These are phyloP conservation scores for Calameuta pallipes DNA, from an alignment of 2,888 invertebrate species.

Conservation along the genomic window DNA sequence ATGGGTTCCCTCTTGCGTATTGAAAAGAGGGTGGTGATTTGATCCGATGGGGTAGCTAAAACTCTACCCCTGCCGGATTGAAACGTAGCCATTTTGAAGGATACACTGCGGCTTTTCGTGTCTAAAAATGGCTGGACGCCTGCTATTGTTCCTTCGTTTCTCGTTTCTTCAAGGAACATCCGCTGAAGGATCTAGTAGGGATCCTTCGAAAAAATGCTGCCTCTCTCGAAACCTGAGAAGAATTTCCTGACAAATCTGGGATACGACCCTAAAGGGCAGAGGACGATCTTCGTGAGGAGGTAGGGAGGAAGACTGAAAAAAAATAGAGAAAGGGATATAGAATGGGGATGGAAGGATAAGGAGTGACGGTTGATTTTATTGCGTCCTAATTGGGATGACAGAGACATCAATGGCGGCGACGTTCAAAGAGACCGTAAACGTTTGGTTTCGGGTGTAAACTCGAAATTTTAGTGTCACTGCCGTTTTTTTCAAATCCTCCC, in stretches of 20 bases:
- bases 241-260: constrained; percentile 30
- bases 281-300: constrained; percentile 9
- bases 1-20: neutral
- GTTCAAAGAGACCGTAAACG: constrained; percentile 55
- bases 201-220: neutral
- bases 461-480: constrained; percentile 62
- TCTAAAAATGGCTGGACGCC: neutral
- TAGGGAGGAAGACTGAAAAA: constrained; percentile 6
- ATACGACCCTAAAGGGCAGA: constrained; percentile 38
- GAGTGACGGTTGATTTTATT: constrained; percentile 45
- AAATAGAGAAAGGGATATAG: constrained; percentile 22
- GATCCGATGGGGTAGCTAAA: neutral
- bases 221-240: constrained; percentile 18
- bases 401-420: constrained; percentile 63
- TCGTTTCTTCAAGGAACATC: neutral
- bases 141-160: neutral
- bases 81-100: neutral
- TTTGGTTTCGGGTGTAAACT: constrained; percentile 62
- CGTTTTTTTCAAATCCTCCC: constrained; percentile 28
- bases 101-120: neutral
- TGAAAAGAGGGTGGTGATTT: neutral
- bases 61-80: neutral
- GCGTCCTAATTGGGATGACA: constrained; percentile 64
- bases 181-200: neutral
- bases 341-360: neutral